A percentile compares a stretch with the other conserved stretches of the same genome.
Conservation (phyloP, 2,113 vertebrate species). For the Condylura cristata region DNA sequence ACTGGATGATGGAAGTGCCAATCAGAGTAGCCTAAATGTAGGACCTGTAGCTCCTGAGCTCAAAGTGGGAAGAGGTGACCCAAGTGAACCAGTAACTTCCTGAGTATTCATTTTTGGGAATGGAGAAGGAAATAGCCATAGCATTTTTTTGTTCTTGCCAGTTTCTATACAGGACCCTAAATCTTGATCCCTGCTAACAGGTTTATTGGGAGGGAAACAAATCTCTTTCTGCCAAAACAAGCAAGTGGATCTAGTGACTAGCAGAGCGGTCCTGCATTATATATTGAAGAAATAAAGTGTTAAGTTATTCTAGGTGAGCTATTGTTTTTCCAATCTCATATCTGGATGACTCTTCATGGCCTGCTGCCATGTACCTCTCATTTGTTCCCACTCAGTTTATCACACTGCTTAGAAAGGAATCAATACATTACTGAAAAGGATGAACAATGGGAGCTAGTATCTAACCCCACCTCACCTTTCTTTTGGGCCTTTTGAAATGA, state of each 20-base stretch:
- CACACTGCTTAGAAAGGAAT: not conserved
- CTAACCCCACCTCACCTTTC: not conserved
- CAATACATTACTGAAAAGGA: not conserved
- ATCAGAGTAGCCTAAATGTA: not conserved
- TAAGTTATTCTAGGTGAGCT: not conserved
- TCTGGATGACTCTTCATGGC: not conserved
- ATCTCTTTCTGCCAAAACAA: not conserved
- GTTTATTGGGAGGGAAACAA: not conserved
- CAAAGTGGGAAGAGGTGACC: not conserved
- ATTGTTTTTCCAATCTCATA: not conserved
- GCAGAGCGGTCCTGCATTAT: not conserved
- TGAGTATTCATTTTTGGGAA: not conserved
- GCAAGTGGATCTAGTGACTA: not conserved
- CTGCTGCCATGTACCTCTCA: not conserved
- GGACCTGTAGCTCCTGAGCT: not conserved
- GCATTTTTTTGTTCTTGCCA: not conserved
- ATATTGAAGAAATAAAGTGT: conserved; percentile 3
- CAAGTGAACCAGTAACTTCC: not conserved
- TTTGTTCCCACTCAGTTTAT: not conserved
- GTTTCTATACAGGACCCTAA: not conserved
- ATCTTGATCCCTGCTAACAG: not conserved
- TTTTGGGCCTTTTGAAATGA: not conserved
- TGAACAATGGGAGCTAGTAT: not conserved
- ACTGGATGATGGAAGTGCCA: not conserved
- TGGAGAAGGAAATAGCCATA: not conserved